Conservation (phyloP, 2,888 invertebrate genomes). For the Pocota personata region DNA sequence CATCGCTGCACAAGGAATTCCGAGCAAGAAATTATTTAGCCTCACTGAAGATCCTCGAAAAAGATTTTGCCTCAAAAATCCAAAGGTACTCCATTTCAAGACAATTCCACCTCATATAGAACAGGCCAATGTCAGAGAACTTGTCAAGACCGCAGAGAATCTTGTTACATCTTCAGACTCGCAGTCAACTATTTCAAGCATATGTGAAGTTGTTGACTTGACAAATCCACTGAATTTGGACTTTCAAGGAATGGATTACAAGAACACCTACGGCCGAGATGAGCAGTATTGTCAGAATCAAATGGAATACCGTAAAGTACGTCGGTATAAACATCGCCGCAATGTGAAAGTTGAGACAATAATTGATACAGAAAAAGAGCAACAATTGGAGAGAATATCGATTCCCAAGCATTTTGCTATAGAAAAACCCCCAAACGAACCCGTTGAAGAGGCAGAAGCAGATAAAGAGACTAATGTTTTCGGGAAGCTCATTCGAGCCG, state of each 20-base stretch:
- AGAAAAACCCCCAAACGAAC: background rate
- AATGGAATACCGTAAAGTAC: conserved; percentile 78
- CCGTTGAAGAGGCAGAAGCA: background rate
- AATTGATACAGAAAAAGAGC: conserved; percentile 75
- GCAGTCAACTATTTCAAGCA: conserved; percentile 76
- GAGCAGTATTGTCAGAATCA: conserved; percentile 80
- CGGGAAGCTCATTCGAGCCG: conserved; percentile 77
- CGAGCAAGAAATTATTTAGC: conserved; percentile 77
- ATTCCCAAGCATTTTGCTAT: conserved; percentile 76
- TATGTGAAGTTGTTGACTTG: conserved; percentile 80
- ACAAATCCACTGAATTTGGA: conserved; percentile 80
- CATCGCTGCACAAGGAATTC: conserved; percentile 75
- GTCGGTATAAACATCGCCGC: conserved; percentile 78
- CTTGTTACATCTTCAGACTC: conserved; percentile 77
- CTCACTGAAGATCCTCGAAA: conserved; percentile 81
- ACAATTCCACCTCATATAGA: conserved; percentile 74
- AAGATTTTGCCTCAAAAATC: conserved; percentile 79
- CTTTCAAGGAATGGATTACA: conserved; percentile 81
- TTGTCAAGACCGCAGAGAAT: conserved; percentile 80
- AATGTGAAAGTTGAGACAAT: conserved; percentile 75
- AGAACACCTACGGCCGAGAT: conserved; percentile 79
- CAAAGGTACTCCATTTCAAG: conserved; percentile 76
- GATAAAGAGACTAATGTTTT: conserved; percentile 33
- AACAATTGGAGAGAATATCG: conserved; percentile 77
- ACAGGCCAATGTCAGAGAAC: conserved; percentile 76